Evolutionary conservation across 2,797 vertebrate species (phyloP), one percentile per base, ranked within the genome.

Genomic region (Syngnathus acus): DNA sequence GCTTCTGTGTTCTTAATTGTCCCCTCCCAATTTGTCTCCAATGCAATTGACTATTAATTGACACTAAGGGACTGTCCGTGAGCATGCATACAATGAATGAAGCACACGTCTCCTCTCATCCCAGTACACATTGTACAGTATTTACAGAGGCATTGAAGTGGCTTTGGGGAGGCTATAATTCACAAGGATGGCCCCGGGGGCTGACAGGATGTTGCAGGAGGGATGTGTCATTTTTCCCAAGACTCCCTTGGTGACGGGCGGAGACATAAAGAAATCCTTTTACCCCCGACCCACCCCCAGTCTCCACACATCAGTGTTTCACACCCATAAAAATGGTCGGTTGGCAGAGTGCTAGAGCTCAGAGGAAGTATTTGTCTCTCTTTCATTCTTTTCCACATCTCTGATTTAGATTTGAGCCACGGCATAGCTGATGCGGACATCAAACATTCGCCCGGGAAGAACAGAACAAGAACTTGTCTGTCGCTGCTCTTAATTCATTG

Each of bases 261-360:
- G 71, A 80, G 79, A 86, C 81, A 89, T 88, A 89, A 89, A 89
- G 87, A 87, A 87, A 82, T 68, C 87, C 84, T 88, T 89, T 87
- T 87, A 88, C 79, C 81, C 81, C 69, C 32, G 14, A 45, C 48
- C 17, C 19, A 16, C 48, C 48, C 3, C 60, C 72, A 77, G 78
- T 72, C 65, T 14, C 65, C 75, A 79, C 74, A 80, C 74, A 81
- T 82, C 84, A 86, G 81, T 64, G 73, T 78, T 79, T 72, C 64
- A 68, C 76, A 60, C 62, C 74, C 78, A 85, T 85, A 87, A 81
- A 84, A 76, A 77, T 68, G 78, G 70, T 73, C 82, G 75, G 80
- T 87, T 85, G 80, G 78, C 82, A 82, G 75, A 72, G 69, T 55
- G 66, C 72, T 86, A 81, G 86, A 88, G 81, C 83, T 87, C 84